Evolutionary conservation across 2,797 vertebrate genomes (phyloP).

Genomic region (Notoglanidium macrostoma): DNA sequence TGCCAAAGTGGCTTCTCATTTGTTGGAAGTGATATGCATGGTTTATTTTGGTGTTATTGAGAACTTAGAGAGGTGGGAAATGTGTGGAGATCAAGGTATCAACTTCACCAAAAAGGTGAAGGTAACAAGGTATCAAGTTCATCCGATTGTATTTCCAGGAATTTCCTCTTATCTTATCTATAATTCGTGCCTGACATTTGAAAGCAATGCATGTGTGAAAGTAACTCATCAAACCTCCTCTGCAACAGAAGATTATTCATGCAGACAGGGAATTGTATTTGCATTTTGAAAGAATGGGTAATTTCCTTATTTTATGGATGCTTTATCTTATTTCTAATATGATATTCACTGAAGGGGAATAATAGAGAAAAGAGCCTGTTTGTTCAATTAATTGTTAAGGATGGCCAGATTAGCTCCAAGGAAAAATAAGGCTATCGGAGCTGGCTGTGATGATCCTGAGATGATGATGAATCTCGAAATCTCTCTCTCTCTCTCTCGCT

Average conservation of each 20-base stretch:
- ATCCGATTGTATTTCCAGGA: background rate
- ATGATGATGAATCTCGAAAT: constrained; percentile 43
- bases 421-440: constrained; percentile 26
- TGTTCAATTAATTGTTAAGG: constrained; percentile 20
- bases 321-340: background rate
- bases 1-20: background rate
- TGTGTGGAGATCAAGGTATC: background rate
- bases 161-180: background rate
- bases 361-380: background rate
- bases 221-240: background rate
- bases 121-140: background rate
- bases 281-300: background rate
- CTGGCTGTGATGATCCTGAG: constrained; percentile 37
- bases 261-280: background rate
- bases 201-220: background rate
- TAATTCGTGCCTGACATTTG: background rate
- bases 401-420: constrained; percentile 17
- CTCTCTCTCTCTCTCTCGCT: constrained; percentile 44
- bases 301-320: background rate
- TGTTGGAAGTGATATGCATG: background rate
- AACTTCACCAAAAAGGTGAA: background rate
- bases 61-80: background rate
- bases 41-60: background rate
- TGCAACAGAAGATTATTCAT: constrained; percentile 13
- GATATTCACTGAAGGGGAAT: background rate